Evolutionary conservation across 2,888 invertebrate genomes (phyloP), one percentile per base, ranked within the genome.

Genomic region (Pollenia labialis): DNA sequence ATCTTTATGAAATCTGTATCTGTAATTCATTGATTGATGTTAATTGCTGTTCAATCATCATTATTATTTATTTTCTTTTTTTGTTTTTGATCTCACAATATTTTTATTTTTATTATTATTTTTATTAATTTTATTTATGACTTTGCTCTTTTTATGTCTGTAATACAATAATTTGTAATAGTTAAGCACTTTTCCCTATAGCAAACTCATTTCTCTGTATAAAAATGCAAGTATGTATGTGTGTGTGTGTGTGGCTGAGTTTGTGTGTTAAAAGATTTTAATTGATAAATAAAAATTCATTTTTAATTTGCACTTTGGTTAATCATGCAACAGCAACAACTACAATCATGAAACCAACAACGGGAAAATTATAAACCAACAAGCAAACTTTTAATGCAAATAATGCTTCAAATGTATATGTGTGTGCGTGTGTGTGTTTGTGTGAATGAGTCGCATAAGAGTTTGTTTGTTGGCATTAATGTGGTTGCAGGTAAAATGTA

Each of bases 1-100:
- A 77, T 42, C 54, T 48, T 16, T 72, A 54, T 50, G 18, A 71
- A 58, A 52, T 16, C 42, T 46, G 58, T 48, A 62, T 52, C 12
- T n/a, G 72, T 23, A 68, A 60, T 10, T 66, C 48, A 48, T 56
- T 77, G 76, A 81, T 85, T 85, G 76, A 76, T 81, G 50, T 71
- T 68, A 77, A 81, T 85, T 85, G 77, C 68, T 74, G 72, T 77
- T 85, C 75, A 74, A 80, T 80, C 80, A 85, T 71, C 69, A 71
- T 64, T 42, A 58, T 44, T 46, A 77, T 80, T 64, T 44, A 83
- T 52, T 69, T 69, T 50, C 40, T 42, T 52, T 84, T 72, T 12
- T 64, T 72, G 4, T 72, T 64, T 23, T 46, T 64, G 12, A 46
- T 40, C 40, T 12, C 18, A 9, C 23, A 66, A 23, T 48, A 32